Conservation (phyloP, 2,113 vertebrate genomes). For the Rana temporaria region DNA sequence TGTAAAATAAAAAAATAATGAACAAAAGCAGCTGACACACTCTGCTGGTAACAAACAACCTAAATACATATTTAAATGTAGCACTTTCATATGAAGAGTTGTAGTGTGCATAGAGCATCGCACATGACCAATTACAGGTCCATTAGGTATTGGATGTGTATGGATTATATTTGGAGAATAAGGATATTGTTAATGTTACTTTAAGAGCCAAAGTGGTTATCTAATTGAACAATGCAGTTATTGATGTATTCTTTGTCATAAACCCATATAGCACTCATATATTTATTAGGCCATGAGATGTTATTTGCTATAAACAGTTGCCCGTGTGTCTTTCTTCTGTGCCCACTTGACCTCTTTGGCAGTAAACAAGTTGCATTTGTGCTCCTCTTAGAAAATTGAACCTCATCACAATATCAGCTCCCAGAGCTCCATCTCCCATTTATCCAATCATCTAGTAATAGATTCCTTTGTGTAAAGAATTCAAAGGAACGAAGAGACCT, state of each 20-base stretch:
- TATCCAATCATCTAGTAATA: constrained; percentile 48
- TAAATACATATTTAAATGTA: no score
- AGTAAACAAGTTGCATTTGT: constrained; percentile 13
- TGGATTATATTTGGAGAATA: no score
- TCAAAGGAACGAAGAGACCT: constrained; percentile 27
- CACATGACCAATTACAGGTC: no score
- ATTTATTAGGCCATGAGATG: background rate
- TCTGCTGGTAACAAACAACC: no score
- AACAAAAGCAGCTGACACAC: no score
- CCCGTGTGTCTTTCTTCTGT: background rate
- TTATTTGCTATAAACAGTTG: background rate
- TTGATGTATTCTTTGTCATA: background rate
- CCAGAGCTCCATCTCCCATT: constrained; percentile 13
- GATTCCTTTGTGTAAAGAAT: constrained; percentile 35
- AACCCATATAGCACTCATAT: background rate
- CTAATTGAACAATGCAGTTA: no score
- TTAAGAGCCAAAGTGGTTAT: no score
- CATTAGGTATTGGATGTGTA: no score
- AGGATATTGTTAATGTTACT: no score
- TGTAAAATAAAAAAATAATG: no score
- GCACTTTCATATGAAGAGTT: no score
- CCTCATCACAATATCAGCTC: background rate
- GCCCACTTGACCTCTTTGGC: background rate
- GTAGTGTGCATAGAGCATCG: no score
- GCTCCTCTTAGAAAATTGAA: background rate